Base-by-base conservation (phyloP, 2,888 invertebrate species). In the Drosophila dives region DNA sequence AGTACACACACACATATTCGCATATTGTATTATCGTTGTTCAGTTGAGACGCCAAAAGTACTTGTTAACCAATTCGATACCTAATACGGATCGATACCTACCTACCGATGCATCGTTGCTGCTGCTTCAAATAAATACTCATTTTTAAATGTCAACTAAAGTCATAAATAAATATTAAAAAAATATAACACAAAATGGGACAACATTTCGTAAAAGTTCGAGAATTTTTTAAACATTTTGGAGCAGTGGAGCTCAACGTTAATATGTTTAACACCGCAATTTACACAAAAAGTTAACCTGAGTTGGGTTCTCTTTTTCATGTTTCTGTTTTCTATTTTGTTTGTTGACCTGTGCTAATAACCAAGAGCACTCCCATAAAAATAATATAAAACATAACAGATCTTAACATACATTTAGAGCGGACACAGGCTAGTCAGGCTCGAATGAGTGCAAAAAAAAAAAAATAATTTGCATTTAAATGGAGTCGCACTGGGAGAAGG, bases 31-130 rank as follows among this genome's bases (percentile, higher is more conserved):
- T 85, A 29, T 26, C n/a, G n/a, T 56, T 45, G 38, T 63, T 62
- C 42, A 62, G 45, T 38, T 40, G 61, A 51, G 36, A 26, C 32
- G 50, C 26, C n/a, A 50, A 42, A 50, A 42, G 48, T 48, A 48
- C 36, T 65, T 51, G 26, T 12, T 10, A 20, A 56, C 49, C 61
- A 59, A 55, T 60, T 67, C 48, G 56, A 74, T 74, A 45, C 33
- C 50, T 45, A 20, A 49, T 49, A 56, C 42, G 36, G 53, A 87
- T 83, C 87, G 61, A 74, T 89, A 86, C 87, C 80, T 89, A 86
- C 87, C 80, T 83, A 90, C 88, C 91, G 83, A 90, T 90, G 90
- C 86, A 88, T 81, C 85, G 89, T 82, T 88, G 91, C 87, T 83
- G 80, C 79, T 75, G 71, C 59, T 64, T 68, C 32, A 58, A 2